phyloP scores from a whole-genome alignment of 1,140 invertebrate genomes.

The Bombus pyrosoma region DNA sequence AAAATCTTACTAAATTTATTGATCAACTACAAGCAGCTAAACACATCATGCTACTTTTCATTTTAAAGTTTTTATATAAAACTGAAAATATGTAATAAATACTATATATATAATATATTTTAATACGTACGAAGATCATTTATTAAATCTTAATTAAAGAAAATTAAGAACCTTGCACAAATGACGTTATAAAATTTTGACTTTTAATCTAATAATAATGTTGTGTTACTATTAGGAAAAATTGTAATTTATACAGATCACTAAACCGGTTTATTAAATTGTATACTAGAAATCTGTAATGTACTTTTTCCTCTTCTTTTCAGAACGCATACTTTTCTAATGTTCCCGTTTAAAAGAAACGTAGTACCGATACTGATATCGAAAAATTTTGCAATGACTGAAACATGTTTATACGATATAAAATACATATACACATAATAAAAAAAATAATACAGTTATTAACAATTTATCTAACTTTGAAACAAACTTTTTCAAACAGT shows the following conservation, averaged over 20 bases:
- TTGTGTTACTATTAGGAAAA: not conserved
- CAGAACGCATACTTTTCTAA: slow-evolving; percentile 44
- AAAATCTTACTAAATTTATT: not conserved
- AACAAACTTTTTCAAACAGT: not conserved
- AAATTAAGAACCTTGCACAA: not conserved
- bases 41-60: not conserved
- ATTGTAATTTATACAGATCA: slow-evolving; percentile 1
- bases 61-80: not conserved
- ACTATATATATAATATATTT: not conserved
- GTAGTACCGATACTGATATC: not conserved
- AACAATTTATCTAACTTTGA: not conserved
- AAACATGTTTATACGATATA: not conserved
- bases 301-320: slow-evolving; percentile 62
- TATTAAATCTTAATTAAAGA: not conserved
- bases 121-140: not conserved
- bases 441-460: not conserved
- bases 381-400: not conserved
- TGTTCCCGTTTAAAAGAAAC: not conserved
- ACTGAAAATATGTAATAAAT: not conserved
- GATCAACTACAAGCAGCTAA: not conserved
- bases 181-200: not conserved
- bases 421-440: not conserved
- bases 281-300: slow-evolving; percentile 7
- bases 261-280: slow-evolving; percentile 23
- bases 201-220: not conserved